These are phyloP conservation scores for Salvelinus sp. DNA, from an alignment of 2,113 vertebrate genomes.

Conservation along the genomic window DNA sequence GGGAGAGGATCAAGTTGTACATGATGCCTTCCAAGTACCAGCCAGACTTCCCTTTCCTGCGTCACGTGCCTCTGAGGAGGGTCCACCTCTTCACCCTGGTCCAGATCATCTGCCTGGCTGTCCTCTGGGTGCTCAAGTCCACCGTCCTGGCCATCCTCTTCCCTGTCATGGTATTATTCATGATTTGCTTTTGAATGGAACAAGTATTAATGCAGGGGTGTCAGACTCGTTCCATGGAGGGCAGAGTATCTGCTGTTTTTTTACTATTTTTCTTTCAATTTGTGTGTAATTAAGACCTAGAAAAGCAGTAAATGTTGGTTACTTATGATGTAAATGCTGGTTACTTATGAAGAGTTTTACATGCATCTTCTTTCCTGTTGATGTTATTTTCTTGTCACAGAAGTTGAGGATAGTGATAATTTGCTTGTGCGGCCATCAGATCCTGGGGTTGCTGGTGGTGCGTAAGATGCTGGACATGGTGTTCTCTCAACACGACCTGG, in stretches of 20 bases:
- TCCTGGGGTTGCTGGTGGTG: conserved; percentile 90
- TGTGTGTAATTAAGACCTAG: too few relatives aligned
- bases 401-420: neutral
- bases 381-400: too few relatives aligned
- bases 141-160: conserved; percentile 81
- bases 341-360: too few relatives aligned
- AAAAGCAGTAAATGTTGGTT: too few relatives aligned
- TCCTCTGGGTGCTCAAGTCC: conserved; percentile 92
- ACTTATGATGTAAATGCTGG: too few relatives aligned
- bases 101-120: conserved; percentile 85
- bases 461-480: conserved; percentile 88
- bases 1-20: conserved; percentile 95
- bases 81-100: conserved; percentile 93
- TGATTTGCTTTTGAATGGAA: neutral
- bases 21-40: conserved; percentile 98
- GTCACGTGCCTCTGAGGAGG: conserved; percentile 89
- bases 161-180: conserved; percentile 81
- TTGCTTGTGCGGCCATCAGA: conserved; percentile 67
- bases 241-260: too few relatives aligned
- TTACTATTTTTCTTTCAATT: too few relatives aligned
- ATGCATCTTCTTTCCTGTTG: too few relatives aligned
- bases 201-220: neutral
- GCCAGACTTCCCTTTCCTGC: conserved; percentile 86
- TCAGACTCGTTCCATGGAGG: neutral
- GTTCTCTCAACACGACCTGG: conserved; percentile 93